Conservation (phyloP, 1,140 invertebrate genomes). For the Whitmania pigra region DNA sequence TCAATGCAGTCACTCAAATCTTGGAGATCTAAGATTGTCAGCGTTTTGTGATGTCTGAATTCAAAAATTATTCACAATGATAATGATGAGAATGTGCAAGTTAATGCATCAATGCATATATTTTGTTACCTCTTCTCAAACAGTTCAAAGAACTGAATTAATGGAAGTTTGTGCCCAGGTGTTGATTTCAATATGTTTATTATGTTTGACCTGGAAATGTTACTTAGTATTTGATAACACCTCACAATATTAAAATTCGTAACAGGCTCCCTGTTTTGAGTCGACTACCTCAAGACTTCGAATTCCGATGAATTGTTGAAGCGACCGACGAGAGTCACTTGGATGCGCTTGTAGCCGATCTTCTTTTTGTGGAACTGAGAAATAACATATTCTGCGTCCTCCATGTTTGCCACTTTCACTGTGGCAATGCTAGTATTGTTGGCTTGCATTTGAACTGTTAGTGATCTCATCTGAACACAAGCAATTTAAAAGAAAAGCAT, state of each 20-base stretch:
- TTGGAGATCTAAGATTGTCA: conserved; percentile 66
- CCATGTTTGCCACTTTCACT: conserved; percentile 52
- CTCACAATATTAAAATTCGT: too few relatives aligned
- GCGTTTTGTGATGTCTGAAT: conserved; percentile 52
- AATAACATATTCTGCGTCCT: conserved; percentile 67
- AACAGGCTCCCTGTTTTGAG: too few relatives aligned
- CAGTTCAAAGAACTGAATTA: conserved; percentile 72
- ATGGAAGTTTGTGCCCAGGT: conserved; percentile 59
- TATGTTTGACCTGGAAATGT: conserved; percentile 45
- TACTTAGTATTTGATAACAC: conserved; percentile 7
- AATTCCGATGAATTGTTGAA: background rate
- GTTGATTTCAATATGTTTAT: conserved; percentile 53
- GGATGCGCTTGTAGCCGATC: conserved; percentile 66
- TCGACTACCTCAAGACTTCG: background rate
- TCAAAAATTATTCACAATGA: conserved; percentile 10
- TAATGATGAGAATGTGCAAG: background rate
- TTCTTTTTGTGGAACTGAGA: conserved; percentile 67
- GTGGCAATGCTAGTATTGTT: conserved; percentile 57
- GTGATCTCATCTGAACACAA: conserved; percentile 50
- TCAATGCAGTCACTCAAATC: conserved; percentile 63
- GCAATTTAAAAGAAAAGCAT: conserved; percentile 18
- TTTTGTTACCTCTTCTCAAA: conserved; percentile 58
- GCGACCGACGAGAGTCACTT: conserved; percentile 59
- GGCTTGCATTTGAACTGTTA: conserved; percentile 54
- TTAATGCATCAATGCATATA: conserved; percentile 4